Percentiles rank a stretch among this genome's conserved stretches.
These are phyloP conservation scores for Drosophila sp. DNA, from an alignment of 1,140 invertebrate species.

Conservation along the genomic window DNA sequence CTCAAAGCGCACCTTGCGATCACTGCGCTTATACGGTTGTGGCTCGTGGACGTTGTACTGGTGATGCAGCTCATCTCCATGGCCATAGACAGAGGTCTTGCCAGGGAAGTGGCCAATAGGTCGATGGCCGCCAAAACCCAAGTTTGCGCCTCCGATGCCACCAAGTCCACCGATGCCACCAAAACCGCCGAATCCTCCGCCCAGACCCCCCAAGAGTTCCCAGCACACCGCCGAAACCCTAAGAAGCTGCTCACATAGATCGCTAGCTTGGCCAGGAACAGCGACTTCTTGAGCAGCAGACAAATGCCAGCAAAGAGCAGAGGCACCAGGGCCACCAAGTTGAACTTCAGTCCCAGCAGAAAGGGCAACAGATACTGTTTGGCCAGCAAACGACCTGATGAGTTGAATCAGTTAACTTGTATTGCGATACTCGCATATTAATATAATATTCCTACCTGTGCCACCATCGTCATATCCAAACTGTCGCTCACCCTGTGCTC, in stretches of 20 bases:
- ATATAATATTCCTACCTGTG: conserved; percentile 79
- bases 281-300: conserved; percentile 90
- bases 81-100: conserved; percentile 60
- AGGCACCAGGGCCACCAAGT: conserved; percentile 89
- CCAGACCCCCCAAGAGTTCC: conserved; percentile 67
- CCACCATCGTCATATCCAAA: conserved; percentile 84
- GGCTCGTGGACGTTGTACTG: conserved; percentile 69
- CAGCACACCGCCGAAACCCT: conserved; percentile 85
- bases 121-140: conserved; percentile 46
- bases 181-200: conserved; percentile 39
- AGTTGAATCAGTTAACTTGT: background rate
- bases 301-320: conserved; percentile 89
- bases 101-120: conserved; percentile 66
- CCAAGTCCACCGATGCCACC: conserved; percentile 44
- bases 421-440: no score
- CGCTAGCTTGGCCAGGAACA: conserved; percentile 89
- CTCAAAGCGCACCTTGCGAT: conserved; percentile 75
- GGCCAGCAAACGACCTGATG: conserved; percentile 88
- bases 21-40: conserved; percentile 70
- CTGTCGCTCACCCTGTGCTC: conserved; percentile 83
- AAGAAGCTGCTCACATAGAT: conserved; percentile 88
- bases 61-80: conserved; percentile 69
- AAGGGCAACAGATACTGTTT: conserved; percentile 89
- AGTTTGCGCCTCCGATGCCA: conserved; percentile 47
- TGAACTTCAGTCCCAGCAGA: conserved; percentile 91